Base-by-base conservation (phyloP, 2,113 vertebrate species). In the Proteles cristata region DNA sequence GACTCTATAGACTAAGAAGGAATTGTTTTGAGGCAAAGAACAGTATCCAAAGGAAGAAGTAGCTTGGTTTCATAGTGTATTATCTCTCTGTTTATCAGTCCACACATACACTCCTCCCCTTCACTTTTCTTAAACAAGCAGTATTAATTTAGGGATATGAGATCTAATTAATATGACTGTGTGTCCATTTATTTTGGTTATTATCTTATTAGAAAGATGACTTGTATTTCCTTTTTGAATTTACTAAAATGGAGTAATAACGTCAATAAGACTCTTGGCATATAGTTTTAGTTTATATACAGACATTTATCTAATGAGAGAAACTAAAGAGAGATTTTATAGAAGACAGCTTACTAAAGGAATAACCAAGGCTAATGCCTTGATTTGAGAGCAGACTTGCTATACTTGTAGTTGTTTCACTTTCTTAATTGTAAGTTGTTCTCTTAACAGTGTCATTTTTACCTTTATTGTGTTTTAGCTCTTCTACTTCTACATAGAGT, bases 341-440 rank as follows among this genome's bases (percentile, higher is more conserved):
- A 69, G 53, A 76, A 35, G 63, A 14, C 11, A 61, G 5, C 12
- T 87, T 23, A 35, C 5, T 43, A 45, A 83, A 83, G 35, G 25
- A 55, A 23, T 80, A 73, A 50, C 11, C 81, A 66, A 89, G 55
- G 66, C 55, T 50, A 74, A 53, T 26, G 9, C 16, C 73, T 95
- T 88, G n/a, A 4, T 76, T 93, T 93, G 31, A 66, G 71, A 83
- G 35, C 82, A 68, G 6, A 15, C 76, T 85, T 58, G 17, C 45
- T 83, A 77, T 92, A 21, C 58, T 86, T 89, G 11, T 33, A 87
- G 25, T 77, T 96, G 53, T 91, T 86, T 81, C 14, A 90, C 6
- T 73, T 88, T 88, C 35, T 85, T 82, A 88, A 92, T 95, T 97
- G 21, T 73, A 61, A 65, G 87, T 84, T 95, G 43, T 94, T 92